Base-by-base conservation (phyloP, 2,113 vertebrate genomes). In the Dendropsophus ebraccatus region DNA sequence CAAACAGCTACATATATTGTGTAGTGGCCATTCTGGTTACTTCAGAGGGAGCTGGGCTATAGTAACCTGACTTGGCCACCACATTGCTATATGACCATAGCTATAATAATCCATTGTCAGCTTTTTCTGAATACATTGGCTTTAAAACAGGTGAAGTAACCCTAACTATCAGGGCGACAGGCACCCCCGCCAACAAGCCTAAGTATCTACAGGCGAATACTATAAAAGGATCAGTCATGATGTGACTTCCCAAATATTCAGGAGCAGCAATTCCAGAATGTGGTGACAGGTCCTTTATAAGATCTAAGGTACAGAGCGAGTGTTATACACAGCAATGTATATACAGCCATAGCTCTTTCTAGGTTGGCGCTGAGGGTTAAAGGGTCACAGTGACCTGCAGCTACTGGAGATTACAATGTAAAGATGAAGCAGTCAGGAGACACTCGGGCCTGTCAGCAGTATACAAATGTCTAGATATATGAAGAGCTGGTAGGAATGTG, bases 381-480 rank as follows among this genome's bases (percentile, higher is more conserved):
- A 72, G 6, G 52, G 76, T 80, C 65, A 86, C n/a, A 16, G 65
- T 76, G 52, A 76, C 35, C n/a, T 49, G 41, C 23, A 30, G 12
- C 32, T 16, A 21, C 16, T 25, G 5, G 52, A 62, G 70, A 80
- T 67, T 72, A 58, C 62, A 80, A 58, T 54, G 49, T 72, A 80
- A 86, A 60, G 23, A 56, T 56, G 58, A 50, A 79, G 84, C 47
- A 85, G 23, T 52, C 69, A 28, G 41, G 14, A 70, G 58, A 69
- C 69, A 72, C 85, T 87, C 5, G 12, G 58, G 37, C 17, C 69
- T 81, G 77, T 86, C 85, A 81, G 23, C 69, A 62, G 16, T 25
- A 21, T 17, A 47, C 49, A 80, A 23, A 45, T 32, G 52, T 49
- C 8, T 28, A 60, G 50, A 87, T 62, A 73, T 47, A 35, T 6